Evolutionary conservation across 2,888 invertebrate species (phyloP), one percentile per base, ranked within the genome.

Genomic region (Leucophora obtusa): DNA sequence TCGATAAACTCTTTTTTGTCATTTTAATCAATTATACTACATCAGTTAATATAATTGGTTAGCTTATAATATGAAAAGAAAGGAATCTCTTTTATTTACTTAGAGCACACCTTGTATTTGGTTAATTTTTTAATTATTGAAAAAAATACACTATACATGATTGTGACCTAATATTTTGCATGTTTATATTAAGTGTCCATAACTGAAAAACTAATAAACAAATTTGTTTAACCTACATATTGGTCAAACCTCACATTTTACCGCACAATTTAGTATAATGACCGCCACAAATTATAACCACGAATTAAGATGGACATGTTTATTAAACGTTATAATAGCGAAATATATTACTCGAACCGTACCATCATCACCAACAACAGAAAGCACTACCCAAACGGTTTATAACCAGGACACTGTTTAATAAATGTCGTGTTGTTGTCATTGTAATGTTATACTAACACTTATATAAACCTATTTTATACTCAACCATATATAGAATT

Each of bases 231-330:
- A 60, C 81, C 73, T 50, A 77, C 14, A 77, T 77, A 66, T 73
- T 70, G 65, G 70, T 43, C 77, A 62, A 73, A 65, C 65, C 69
- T 33, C 69, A 69, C 38, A 63, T 81, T 81, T 81, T 43, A 70
- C 65, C 60, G 62, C 76, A 73, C 69, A 81, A 77, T 77, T 81
- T 66, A 70, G 65, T 43, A 53, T 79, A 82, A 82, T 82, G 75
- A 43, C 82, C 74, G 78, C 78, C 69, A 82, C 77, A 80, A 82
- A 82, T 82, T 80, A 78, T 73, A 72, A 53, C 69, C 79, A 73
- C 69, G 75, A 82, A 81, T 81, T 82, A 81, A 82, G 74, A 72
- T 59, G 72, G 78, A 82, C 82, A 82, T 81, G 77, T 82, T 82
- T 82, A 81, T 82, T 82, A 81, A 77, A 77, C 51, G 73, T 56